phyloP scores from a whole-genome alignment of 1,140 invertebrate species.

The Nephila pilipes region DNA sequence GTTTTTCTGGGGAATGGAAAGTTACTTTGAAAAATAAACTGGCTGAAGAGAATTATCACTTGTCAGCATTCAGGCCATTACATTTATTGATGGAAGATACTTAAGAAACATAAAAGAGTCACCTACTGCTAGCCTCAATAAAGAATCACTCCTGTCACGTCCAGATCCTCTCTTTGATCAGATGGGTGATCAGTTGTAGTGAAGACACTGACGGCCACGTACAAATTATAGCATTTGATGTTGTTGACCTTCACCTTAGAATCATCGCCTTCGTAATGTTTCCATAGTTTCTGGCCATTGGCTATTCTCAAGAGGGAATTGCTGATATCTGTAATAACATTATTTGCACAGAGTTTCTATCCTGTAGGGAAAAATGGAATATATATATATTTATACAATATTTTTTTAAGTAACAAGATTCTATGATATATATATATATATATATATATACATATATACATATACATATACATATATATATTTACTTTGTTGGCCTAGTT shows the following conservation, averaged over 20 bases:
- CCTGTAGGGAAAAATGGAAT: slow-evolving; percentile 81
- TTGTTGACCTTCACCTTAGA: slow-evolving; percentile 88
- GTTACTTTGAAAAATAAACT: slow-evolving; percentile 84
- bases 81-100: slow-evolving; percentile 43
- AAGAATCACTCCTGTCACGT: slow-evolving; percentile 73
- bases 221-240: slow-evolving; percentile 92
- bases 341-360: slow-evolving; percentile 94
- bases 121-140: slow-evolving; percentile 69
- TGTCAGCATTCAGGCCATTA: slow-evolving; percentile 74
- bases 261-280: slow-evolving; percentile 91
- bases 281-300: slow-evolving; percentile 98
- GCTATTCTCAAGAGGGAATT: slow-evolving; percentile 92
- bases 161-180: slow-evolving; percentile 65
- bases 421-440: too few species aligned
- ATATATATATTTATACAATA: too few species aligned
- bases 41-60: slow-evolving; percentile 85
- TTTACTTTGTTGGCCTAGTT: too few species aligned
- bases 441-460: too few species aligned
- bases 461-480: too few species aligned
- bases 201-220: slow-evolving; percentile 86
- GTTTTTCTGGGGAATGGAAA: not conserved
- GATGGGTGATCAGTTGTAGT: slow-evolving; percentile 11
- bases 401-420: too few species aligned
- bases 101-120: slow-evolving; percentile 73
- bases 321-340: slow-evolving; percentile 96